phyloP scores from a whole-genome alignment of 2,113 vertebrate genomes.

The Heliornis fulica region DNA sequence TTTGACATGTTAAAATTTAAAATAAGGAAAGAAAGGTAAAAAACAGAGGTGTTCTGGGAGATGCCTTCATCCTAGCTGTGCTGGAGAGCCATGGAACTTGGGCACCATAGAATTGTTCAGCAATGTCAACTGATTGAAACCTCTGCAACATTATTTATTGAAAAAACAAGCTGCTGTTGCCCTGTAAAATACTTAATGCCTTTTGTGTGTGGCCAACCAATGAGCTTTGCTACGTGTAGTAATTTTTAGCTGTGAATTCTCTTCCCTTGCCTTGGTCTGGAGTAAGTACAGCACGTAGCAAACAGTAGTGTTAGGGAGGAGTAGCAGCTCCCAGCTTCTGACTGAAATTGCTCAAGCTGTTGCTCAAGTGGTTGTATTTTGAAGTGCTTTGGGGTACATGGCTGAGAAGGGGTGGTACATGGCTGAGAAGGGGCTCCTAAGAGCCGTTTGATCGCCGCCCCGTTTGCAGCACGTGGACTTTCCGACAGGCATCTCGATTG shows the following conservation, averaged over 20 bases:
- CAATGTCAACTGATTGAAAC: not conserved
- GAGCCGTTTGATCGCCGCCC: not conserved
- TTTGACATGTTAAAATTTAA: not conserved
- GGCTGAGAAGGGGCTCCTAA: not conserved
- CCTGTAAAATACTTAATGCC: not conserved
- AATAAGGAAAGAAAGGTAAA: not conserved
- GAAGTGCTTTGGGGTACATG: too few species aligned
- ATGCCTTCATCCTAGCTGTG: not conserved
- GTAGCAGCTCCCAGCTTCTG: not conserved
- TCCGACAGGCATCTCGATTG: slow-evolving; percentile 44
- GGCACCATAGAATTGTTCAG: not conserved
- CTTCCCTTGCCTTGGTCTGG: not conserved
- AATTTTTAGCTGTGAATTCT: not conserved
- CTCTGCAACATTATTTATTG: not conserved
- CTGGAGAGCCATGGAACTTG: not conserved
- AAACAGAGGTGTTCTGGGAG: not conserved
- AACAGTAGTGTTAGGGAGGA: not conserved
- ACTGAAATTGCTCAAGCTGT: not conserved
- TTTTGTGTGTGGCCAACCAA: not conserved
- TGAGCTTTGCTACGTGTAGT: not conserved
- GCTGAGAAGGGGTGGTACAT: too few species aligned
- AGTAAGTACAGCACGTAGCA: not conserved
- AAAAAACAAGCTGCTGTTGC: not conserved
- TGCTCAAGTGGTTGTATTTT: too few species aligned
- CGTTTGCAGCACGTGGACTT: slow-evolving; percentile 30